phyloP scores from a whole-genome alignment of 2,888 invertebrate species.

The Microctonus brassicae region DNA sequence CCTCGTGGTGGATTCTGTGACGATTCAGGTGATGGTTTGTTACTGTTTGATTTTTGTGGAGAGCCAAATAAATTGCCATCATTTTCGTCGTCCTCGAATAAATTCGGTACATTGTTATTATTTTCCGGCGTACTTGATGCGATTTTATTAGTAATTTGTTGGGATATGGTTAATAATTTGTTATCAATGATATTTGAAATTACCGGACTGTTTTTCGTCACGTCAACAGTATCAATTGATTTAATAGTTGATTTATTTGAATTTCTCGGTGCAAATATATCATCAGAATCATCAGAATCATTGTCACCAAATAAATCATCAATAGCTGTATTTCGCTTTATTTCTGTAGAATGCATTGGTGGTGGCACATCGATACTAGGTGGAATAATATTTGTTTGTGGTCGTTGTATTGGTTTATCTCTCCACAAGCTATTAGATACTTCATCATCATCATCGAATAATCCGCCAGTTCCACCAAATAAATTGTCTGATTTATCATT shows the following conservation, averaged over 20 bases:
- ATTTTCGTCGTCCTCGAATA: slow-evolving; percentile 56
- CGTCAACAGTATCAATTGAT: slow-evolving; percentile 22
- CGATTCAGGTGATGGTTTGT: slow-evolving; percentile 35
- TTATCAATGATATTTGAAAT: background rate
- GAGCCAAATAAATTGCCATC: slow-evolving; percentile 56
- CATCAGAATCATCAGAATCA: slow-evolving; percentile 65
- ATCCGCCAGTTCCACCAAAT: slow-evolving; percentile 51
- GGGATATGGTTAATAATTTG: background rate
- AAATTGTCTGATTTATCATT: slow-evolving; percentile 54
- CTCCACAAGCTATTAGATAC: slow-evolving; percentile 55
- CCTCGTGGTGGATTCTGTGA: slow-evolving; percentile 18
- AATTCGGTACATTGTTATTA: slow-evolving; percentile 47
- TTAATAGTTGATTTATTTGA: slow-evolving; percentile 47
- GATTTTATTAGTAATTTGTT: slow-evolving; percentile 44
- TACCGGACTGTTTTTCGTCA: no score
- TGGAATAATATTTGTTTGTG: slow-evolving; percentile 62
- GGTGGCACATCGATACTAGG: slow-evolving; percentile 66
- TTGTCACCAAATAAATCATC: slow-evolving; percentile 66
- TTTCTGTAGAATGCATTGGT: slow-evolving; percentile 60
- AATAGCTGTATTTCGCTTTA: slow-evolving; percentile 64
- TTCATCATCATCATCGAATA: slow-evolving; percentile 59
- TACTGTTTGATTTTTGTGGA: slow-evolving; percentile 35
- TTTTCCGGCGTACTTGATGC: slow-evolving; percentile 59
- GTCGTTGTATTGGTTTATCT: slow-evolving; percentile 51
- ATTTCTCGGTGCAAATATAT: slow-evolving; percentile 61